Base-by-base conservation (phyloP, 1,140 invertebrate genomes). In the Paraescarpia echinospica region DNA sequence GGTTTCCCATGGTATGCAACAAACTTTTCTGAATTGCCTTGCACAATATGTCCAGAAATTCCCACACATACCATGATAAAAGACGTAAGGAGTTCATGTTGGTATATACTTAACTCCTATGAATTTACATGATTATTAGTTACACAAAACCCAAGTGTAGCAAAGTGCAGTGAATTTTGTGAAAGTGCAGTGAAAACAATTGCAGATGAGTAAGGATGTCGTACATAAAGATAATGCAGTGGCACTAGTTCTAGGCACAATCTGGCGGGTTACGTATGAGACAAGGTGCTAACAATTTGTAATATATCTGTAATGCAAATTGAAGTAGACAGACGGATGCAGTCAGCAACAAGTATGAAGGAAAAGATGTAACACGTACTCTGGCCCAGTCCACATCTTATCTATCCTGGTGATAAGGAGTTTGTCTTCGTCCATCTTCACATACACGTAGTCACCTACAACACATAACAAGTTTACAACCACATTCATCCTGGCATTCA, bases 381-480 rank as follows among this genome's bases (percentile, higher is more conserved):
- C 97, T 96, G 97, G 97, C 90, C 98, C 98, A 94, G 98, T 97
- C 98, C 98, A 99, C 94, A 99, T 98, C 93, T 97, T 97, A 96
- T 99, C 98, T 94, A 99, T 98, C 96, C 99, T 98, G n/a, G 98
- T 98, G 93, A 99, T 98, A 89, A 94, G 93, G 22, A 94, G 96
- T 93, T 94, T 96, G 92, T 95, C 96, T 91, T 94, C 93, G 94
- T 92, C 94, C 41, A 94, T 94, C 89, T 93, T 95, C 34, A 99
- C 98, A 96, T 99, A 99, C 48, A 99, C 98, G 96, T 98, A 99
- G 96, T 99, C 99, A 27, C 98, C 99, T 95, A 93, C 6, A 93
- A 92, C 89, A 77, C 12, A 12, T 12, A 41, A 41, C 41, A 4
- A 41, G 41, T 12, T 41, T 12, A 41, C 41, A 41, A 41, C 4